phyloP scores from a whole-genome alignment of 2,113 vertebrate species.

The Choloepus hoffmanni region DNA sequence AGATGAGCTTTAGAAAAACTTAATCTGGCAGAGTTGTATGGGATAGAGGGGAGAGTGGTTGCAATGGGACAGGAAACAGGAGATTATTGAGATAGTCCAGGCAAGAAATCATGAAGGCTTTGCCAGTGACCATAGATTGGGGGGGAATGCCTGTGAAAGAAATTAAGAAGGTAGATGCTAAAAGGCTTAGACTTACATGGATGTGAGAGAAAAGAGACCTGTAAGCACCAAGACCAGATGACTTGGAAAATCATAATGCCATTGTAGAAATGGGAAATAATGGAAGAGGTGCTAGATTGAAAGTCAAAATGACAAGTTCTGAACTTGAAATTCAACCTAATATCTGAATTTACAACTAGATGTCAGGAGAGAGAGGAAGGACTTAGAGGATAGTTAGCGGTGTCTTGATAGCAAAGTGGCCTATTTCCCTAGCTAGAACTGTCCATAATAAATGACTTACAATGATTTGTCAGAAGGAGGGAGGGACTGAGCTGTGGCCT shows the following conservation, averaged over 20 bases:
- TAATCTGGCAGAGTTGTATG: not conserved
- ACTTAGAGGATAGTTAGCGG: not conserved
- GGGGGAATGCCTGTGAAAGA: not conserved
- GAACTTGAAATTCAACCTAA: not conserved
- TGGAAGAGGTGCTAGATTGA: not conserved
- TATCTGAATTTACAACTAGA: not conserved
- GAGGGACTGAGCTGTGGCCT: not conserved
- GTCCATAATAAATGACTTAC: not conserved
- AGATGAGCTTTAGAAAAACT: not conserved
- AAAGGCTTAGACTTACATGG: not conserved
- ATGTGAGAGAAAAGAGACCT: not conserved
- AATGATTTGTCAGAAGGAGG: not conserved
- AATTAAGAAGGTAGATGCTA: not conserved
- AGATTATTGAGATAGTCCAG: not conserved
- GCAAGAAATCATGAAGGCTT: fast-evolving
- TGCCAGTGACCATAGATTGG: no score
- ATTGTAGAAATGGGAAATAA: not conserved
- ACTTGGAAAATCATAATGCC: not conserved
- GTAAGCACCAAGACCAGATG: not conserved
- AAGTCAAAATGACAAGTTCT: not conserved
- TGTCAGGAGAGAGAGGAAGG: not conserved
- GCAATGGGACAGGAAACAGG: not conserved
- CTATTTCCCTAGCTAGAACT: not conserved
- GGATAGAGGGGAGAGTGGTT: not conserved
- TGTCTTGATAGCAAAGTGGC: not conserved